Base-by-base conservation (phyloP, 2,113 vertebrate species). In the Phrynosoma platyrhinos region DNA sequence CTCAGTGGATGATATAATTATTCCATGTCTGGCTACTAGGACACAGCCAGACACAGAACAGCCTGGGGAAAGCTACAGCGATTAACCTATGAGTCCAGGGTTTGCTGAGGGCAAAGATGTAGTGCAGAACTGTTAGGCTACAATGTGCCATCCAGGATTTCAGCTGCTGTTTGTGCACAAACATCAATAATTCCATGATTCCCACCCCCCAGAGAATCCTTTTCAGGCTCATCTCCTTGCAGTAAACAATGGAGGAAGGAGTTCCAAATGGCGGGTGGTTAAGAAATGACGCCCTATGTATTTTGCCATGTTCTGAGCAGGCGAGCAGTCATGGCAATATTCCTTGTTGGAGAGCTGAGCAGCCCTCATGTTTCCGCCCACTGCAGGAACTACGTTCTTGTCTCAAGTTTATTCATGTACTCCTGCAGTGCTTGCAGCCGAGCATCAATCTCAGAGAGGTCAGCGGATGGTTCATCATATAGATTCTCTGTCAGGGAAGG, bases 391-490 rank as follows among this genome's bases (percentile, higher is more conserved):
- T 94, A 98, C 7, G 95, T 96, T 84, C 94, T 91, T 0, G 97
- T 98, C 88, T 98, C 98, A 89, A 99, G 95, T 68, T 97, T 97
- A 88, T 97, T 97, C 98, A 99, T 98, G 95, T 98, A 99, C 13
- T 98, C 98, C 96, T 99, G 98, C 88, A 99, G 95, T 0, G 98
- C 98, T 94, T 98, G 98, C 81, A 99, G 96, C 58, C 98, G 97
- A 18, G 98, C 98, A 0, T 99, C 98, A 0, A 99, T 98, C 92
- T 99, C 98, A 0, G 98, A 98, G 87, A 98, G 96, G 91, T 98
- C 98, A 2, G 97, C 96, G 0, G 96, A 96, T 0, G 97, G 95
- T 71, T 98, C 92, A 58, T 95, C 96, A 0, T 96, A 92, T 40
- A 94, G 95, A 90, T 96, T 97, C 81, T 98, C 98, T 99, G 94